A percentile compares a stretch with the other conserved stretches of the same genome.
Conservation (phyloP, 53 echinoderm and acorn worm species). For the Paracentrotus lividus region DNA sequence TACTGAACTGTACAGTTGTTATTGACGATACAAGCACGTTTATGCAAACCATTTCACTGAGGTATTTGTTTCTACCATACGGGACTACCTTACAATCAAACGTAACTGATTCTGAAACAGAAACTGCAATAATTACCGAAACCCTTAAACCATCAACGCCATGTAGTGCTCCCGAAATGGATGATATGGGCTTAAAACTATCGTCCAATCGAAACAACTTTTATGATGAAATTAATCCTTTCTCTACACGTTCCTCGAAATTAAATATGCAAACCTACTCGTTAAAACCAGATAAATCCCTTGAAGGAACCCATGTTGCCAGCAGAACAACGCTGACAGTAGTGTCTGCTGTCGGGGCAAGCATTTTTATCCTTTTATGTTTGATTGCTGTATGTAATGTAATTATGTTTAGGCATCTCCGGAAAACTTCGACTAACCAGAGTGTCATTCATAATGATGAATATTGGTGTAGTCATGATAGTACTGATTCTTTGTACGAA, state of each 20-base stretch:
- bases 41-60: neutral
- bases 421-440: neutral
- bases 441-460: neutral
- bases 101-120: neutral
- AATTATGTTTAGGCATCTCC: neutral
- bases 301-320: too few relatives aligned
- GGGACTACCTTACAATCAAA: neutral
- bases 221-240: neutral
- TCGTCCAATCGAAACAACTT: neutral
- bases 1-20: neutral
- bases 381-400: neutral
- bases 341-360: neutral
- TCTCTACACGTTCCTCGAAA: neutral
- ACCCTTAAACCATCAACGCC: neutral
- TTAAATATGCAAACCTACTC: neutral
- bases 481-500: neutral
- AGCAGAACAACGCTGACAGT: neutral
- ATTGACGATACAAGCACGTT: neutral
- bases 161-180: neutral
- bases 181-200: neutral
- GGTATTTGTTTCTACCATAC: neutral
- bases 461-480: neutral
- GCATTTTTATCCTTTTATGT: neutral
- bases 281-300: neutral
- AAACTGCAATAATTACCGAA: neutral